Conservation (phyloP, 1,140 invertebrate species). For the Ruditapes philippinarum region DNA sequence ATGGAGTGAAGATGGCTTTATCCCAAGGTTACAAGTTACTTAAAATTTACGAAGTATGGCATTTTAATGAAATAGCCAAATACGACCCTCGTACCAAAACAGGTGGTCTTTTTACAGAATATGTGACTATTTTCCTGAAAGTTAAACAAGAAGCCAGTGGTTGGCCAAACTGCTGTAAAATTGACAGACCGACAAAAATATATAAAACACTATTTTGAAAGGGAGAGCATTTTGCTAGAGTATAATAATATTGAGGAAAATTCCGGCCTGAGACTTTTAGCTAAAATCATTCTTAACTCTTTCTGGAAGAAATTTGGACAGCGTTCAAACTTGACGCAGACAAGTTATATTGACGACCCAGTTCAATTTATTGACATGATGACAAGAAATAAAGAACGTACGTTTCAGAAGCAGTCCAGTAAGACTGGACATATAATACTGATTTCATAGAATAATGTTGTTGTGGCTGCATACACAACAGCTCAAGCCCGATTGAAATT, state of each 20-base stretch:
- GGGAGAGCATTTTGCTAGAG: conserved; percentile 83
- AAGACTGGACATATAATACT: neutral
- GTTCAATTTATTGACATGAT: conserved; percentile 45
- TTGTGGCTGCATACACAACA: neutral
- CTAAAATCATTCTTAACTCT: conserved; percentile 76
- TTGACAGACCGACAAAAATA: conserved; percentile 73
- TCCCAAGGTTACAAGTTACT: neutral
- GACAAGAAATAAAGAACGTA: conserved; percentile 54
- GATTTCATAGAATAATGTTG: neutral
- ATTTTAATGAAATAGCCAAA: neutral
- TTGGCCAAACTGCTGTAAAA: conserved; percentile 67
- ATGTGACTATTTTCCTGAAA: conserved; percentile 73
- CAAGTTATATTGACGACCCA: neutral
- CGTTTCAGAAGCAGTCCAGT: neutral
- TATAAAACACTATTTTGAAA: conserved; percentile 62
- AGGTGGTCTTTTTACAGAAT: conserved; percentile 61
- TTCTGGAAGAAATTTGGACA: conserved; percentile 68
- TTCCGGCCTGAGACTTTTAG: conserved; percentile 73
- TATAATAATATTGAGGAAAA: conserved; percentile 82
- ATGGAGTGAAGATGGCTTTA: neutral
- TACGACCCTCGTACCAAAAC: neutral
- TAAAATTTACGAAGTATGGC: neutral
- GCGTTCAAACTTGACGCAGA: conserved; percentile 14
- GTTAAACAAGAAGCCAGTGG: conserved; percentile 73
- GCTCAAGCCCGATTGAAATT: neutral